Base-by-base conservation (phyloP, 2,888 invertebrate genomes). In the Drosophila aldrichi region DNA sequence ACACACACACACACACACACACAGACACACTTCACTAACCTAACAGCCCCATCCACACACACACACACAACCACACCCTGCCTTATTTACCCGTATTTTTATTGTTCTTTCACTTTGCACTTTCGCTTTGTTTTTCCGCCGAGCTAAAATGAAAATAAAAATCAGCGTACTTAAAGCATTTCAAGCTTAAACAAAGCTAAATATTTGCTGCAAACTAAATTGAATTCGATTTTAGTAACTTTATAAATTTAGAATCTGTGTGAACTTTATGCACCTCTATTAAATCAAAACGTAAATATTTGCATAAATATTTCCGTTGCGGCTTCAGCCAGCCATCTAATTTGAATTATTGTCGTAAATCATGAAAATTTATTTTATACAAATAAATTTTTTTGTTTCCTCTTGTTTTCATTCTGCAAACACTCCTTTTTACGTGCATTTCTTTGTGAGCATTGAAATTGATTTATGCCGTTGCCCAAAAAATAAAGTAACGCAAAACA, bases 131-230 rank as follows among this genome's bases (percentile, higher is more conserved):
- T 74, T 79, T 74, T 51, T 56, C 48, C 59, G 29, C 46, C 54
- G 22, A 49, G 52, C 43, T 52, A 25, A 51, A 65, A 86, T 82
- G 78, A 81, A 86, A 88, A 83, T 29, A 7, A 81, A 87, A 87
- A 87, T 80, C 83, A 82, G 74, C 80, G 73, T 68, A 72, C 51
- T 71, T 70, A 78, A 88, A 82, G 76, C 84, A 79, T 76, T 84
- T 71, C 40, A 49, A 57, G 52, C 55, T 43, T 52, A 44, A 44
- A 41, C 64, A 58, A 9, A 63, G 38, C 18, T 38, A n/a, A 20
- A 59, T 44, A 20, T 3, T 14, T 4, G 18, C 29, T 25, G 4
- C 20, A 9, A 44, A 14, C 14, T n/a, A 18, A 44, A 16, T 49
- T 18, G 2, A 49, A 18, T 49, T 48, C 10, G 1, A 25, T 16